Conservation (phyloP, 2,888 invertebrate genomes). For the Chloroclysta siterata region DNA sequence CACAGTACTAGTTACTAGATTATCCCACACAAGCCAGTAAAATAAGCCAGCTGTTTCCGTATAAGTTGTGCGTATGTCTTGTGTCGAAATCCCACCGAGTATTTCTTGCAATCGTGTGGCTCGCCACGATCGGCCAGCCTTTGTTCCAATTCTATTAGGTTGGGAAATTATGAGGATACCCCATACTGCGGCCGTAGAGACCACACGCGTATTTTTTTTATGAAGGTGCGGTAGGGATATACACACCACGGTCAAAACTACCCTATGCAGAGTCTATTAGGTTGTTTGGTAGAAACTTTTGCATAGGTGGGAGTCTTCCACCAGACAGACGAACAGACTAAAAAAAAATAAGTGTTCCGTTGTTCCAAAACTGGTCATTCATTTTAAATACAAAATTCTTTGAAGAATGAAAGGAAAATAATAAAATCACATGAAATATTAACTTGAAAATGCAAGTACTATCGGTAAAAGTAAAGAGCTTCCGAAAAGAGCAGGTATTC, state of each 20-base stretch:
- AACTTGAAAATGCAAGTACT: background rate
- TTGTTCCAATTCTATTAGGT: slow-evolving; percentile 51
- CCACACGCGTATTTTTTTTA: slow-evolving; percentile 5
- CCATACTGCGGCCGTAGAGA: slow-evolving; percentile 30
- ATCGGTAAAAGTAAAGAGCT: background rate
- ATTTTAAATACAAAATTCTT: too few relatives aligned
- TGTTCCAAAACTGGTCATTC: too few relatives aligned
- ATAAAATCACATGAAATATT: too few relatives aligned
- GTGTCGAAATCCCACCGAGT: slow-evolving; percentile 58
- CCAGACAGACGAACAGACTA: too few relatives aligned
- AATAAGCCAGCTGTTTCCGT: slow-evolving; percentile 20
- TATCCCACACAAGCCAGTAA: background rate
- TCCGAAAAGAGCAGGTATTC: background rate
- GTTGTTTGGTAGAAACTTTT: too few relatives aligned
- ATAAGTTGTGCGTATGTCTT: slow-evolving; percentile 8
- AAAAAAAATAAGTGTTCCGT: too few relatives aligned
- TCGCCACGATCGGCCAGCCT: slow-evolving; percentile 56
- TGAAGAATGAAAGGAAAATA: too few relatives aligned
- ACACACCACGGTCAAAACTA: background rate
- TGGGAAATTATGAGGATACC: slow-evolving; percentile 42
- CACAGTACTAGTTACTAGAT: background rate
- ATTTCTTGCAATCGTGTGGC: slow-evolving; percentile 47
- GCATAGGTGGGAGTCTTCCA: too few relatives aligned
- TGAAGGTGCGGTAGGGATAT: background rate
- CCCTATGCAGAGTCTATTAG: too few relatives aligned